These are phyloP conservation scores for Fukomys damarensis DNA, from an alignment of 2,113 vertebrate genomes.

Conservation along the genomic window DNA sequence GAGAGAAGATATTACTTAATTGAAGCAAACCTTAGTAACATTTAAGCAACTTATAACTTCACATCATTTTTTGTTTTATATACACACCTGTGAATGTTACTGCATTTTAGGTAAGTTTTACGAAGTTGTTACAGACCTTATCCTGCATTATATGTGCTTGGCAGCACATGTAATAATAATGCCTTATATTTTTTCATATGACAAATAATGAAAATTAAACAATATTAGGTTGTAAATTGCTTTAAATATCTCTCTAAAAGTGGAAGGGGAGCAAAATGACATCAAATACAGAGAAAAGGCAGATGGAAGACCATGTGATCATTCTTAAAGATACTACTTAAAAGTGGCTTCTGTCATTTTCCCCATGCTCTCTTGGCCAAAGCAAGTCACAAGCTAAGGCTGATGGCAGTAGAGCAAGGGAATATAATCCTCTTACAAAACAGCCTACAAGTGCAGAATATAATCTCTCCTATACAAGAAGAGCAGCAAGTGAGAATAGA, in stretches of 20 bases:
- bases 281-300: background rate
- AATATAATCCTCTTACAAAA: conserved; percentile 9
- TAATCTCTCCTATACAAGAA: background rate
- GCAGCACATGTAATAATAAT: background rate
- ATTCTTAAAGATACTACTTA: background rate
- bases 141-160: too few relatives aligned
- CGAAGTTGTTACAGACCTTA: background rate
- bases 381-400: background rate
- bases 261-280: background rate
- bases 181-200: background rate
- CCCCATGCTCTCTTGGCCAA: background rate
- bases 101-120: background rate
- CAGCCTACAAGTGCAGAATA: background rate
- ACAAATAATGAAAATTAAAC: background rate
- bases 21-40: background rate
- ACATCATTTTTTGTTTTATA: background rate
- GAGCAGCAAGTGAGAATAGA: background rate
- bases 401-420: background rate
- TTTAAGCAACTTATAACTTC: background rate
- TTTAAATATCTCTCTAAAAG: background rate
- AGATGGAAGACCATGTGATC: background rate
- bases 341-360: background rate
- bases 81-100: background rate
- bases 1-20: background rate
- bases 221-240: background rate